phyloP scores from a whole-genome alignment of 2,888 invertebrate genomes.

The Agrochola circellaris region DNA sequence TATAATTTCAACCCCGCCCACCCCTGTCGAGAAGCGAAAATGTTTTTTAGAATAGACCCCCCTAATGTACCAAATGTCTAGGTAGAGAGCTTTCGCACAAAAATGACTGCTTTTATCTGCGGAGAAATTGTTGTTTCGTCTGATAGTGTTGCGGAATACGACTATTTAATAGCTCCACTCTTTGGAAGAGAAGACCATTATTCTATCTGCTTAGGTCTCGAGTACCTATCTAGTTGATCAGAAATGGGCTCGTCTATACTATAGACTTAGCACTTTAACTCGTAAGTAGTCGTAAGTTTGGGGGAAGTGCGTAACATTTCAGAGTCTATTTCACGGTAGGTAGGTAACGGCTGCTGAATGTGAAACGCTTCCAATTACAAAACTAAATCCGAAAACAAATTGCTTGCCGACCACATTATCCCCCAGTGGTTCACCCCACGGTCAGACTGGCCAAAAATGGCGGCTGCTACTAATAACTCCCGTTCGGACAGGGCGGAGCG shows the following conservation, averaged over 20 bases:
- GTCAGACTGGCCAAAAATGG: conserved; percentile 79
- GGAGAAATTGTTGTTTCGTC: conserved; percentile 77
- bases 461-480: conserved; percentile 75
- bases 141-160: conserved; percentile 78
- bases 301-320: conserved; percentile 24
- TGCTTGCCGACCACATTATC: conserved; percentile 73
- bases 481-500: conserved; percentile 71
- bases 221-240: conserved; percentile 33
- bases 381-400: conserved; percentile 74
- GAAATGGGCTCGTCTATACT: conserved; percentile 23
- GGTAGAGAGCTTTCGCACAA: conserved; percentile 80
- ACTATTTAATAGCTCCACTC: conserved; percentile 61
- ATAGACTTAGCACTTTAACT: conserved; percentile 31
- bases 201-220: conserved; percentile 34
- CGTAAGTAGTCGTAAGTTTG: conserved; percentile 25
- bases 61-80: conserved; percentile 84
- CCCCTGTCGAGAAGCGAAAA: conserved; percentile 73
- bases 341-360: conserved; percentile 30
- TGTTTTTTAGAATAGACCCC: conserved; percentile 84
- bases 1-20: conserved; percentile 82
- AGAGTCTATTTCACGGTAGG: conserved; percentile 36
- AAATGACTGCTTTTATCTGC: conserved; percentile 81
- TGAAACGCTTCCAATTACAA: conserved; percentile 70
- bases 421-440: conserved; percentile 69
- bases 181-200: conserved; percentile 51